Evolutionary conservation across 2,113 vertebrate species (phyloP).

Genomic region (Phycodurus eques): DNA sequence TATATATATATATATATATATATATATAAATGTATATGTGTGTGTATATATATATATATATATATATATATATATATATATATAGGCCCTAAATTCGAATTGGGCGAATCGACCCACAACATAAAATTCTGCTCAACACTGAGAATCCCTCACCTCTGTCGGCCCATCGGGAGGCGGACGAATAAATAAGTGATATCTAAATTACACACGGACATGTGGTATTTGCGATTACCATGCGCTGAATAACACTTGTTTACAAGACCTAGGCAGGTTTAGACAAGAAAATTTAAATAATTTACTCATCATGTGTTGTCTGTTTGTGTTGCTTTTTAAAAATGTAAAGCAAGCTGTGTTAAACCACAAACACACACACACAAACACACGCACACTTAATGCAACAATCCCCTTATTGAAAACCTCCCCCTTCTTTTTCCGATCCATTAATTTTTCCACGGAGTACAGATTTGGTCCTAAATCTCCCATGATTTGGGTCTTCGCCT

Average conservation of each 20-base stretch:
- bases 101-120: neutral
- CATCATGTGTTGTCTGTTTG: constrained; percentile 35
- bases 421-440: constrained; percentile 46
- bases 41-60: too few relatives aligned
- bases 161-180: constrained; percentile 20
- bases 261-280: constrained; percentile 46
- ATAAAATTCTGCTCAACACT: neutral
- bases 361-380: constrained; percentile 21
- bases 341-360: constrained; percentile 47
- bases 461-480: constrained; percentile 67
- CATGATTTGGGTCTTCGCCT: constrained; percentile 60
- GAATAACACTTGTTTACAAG: constrained; percentile 65
- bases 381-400: constrained; percentile 37
- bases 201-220: constrained; percentile 46
- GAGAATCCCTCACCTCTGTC: constrained; percentile 43
- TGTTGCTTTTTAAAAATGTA: constrained; percentile 72
- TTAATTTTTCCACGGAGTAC: constrained; percentile 56
- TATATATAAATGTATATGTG: too few relatives aligned
- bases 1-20: too few relatives aligned
- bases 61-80: too few relatives aligned
- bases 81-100: neutral
- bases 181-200: constrained; percentile 63
- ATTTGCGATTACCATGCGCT: constrained; percentile 46
- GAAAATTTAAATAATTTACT: constrained; percentile 71
- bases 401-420: constrained; percentile 7